Evolutionary conservation across 1,140 invertebrate species (phyloP).

Genomic region (Hyposmocoma kahamanoa): DNA sequence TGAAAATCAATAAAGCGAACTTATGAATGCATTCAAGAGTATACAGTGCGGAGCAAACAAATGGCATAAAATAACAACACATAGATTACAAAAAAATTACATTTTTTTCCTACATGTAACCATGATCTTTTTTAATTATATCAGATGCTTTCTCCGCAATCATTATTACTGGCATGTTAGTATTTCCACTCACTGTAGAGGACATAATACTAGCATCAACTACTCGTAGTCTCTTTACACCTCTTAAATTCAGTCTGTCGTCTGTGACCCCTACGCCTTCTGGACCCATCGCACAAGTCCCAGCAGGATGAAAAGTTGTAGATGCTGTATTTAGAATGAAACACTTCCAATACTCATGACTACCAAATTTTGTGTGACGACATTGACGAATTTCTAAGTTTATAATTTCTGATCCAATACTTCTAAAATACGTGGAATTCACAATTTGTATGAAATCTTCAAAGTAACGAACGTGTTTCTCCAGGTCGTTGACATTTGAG

Average conservation of each 20-base stretch:
- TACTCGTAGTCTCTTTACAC: slow-evolving; percentile 65
- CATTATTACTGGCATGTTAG: slow-evolving; percentile 70
- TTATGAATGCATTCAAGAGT: too few species aligned
- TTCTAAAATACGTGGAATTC: slow-evolving; percentile 73
- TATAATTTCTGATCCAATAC: slow-evolving; percentile 52
- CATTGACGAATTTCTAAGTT: slow-evolving; percentile 57
- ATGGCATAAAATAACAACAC: too few species aligned
- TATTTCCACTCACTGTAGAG: slow-evolving; percentile 38
- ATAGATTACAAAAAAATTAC: too few species aligned
- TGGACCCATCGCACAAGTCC: slow-evolving; percentile 77
- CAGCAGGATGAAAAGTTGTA: slow-evolving; percentile 56
- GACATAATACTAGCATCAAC: slow-evolving; percentile 56
- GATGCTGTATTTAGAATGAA: slow-evolving; percentile 41
- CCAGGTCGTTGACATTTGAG: slow-evolving; percentile 82
- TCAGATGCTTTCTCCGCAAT: slow-evolving; percentile 81
- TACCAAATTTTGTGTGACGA: slow-evolving; percentile 76
- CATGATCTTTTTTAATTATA: slow-evolving; percentile 72
- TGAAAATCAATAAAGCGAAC: too few species aligned
- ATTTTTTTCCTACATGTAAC: too few species aligned
- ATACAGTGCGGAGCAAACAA: too few species aligned
- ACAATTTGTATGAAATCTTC: slow-evolving; percentile 76
- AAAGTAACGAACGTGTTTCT: slow-evolving; percentile 83
- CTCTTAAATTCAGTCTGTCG: slow-evolving; percentile 53
- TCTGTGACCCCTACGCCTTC: slow-evolving; percentile 75
- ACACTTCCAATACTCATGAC: slow-evolving; percentile 79